Base-by-base conservation (phyloP, 2,888 invertebrate genomes). In the Trissolcus brochymenae region DNA sequence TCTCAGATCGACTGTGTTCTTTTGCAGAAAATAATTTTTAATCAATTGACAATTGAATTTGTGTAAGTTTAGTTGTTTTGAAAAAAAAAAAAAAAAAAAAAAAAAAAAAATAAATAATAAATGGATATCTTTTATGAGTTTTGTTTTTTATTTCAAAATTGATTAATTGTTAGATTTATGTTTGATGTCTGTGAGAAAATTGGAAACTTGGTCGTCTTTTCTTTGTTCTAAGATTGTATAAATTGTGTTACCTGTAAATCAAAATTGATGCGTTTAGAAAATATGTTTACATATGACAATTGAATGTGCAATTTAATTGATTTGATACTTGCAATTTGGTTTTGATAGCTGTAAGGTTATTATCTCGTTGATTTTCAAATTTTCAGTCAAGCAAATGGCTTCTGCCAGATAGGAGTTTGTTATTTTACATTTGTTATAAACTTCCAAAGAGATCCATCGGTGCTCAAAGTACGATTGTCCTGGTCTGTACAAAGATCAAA, bases 191-290 rank as follows among this genome's bases (percentile, higher is more conserved):
- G 17, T 7, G 7, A 56, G 4, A 16, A 56, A 56, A 17, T 3
- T 17, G 11, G 16, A 35, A 16, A 17, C 56, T 6, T 56, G 41
- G n/a, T 56, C 56, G 13, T 56, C 56, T 17, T 56, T 56, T 17
- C 56, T 56, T 40, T 17, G n/a, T 56, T 56, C 56, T 40, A 56
- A 56, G n/a, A 56, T 56, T 6, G 17, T n/a, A 17, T 56, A 56
- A 40, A 25, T 56, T 13, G 2, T 9, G 14, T 17, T 51, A 19
- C 19, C 51, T 51, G 6, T 2, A 6, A 19, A 51, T 0, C 13
- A 17, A 9, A 51, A 21, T n/a, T n/a, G 7, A 17, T 6, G 11
- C 14, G 0, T 46, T 6, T 46, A 51, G 14, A 9, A 14, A 56
- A 17, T 40, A 56, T 7, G 17, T 50, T 4, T 19, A 17, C 50